phyloP scores from a whole-genome alignment of 2,113 vertebrate species.

The Corydoras maculifer region DNA sequence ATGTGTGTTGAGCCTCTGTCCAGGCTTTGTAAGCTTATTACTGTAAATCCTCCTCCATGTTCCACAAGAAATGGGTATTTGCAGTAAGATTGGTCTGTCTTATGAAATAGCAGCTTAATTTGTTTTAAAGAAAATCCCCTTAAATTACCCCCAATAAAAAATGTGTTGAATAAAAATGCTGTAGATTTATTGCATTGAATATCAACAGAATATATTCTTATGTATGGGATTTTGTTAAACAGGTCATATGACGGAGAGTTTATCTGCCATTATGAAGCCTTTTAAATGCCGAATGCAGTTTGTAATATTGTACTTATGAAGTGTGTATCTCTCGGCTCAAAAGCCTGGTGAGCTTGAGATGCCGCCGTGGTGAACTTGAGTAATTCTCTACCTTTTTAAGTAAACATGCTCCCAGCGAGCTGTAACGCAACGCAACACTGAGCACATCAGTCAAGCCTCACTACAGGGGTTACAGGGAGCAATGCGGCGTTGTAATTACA shows the following conservation, averaged over 20 bases:
- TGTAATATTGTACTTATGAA: background rate
- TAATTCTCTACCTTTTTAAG: conserved; percentile 37
- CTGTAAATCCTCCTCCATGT: background rate
- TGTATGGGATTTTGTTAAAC: background rate
- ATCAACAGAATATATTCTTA: too few relatives aligned
- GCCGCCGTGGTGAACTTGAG: conserved; percentile 24
- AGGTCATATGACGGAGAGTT: background rate
- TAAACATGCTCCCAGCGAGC: conserved; percentile 39
- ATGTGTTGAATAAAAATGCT: too few relatives aligned
- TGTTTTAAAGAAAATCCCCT: too few relatives aligned
- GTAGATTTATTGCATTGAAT: too few relatives aligned
- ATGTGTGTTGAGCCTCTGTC: too few relatives aligned
- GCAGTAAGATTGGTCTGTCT: too few relatives aligned
- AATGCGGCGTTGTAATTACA: conserved; percentile 42
- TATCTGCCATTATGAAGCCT: too few relatives aligned
- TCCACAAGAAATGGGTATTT: conserved; percentile 1
- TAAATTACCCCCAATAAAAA: too few relatives aligned
- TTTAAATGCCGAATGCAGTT: background rate
- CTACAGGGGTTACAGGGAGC: conserved; percentile 35
- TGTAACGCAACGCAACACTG: conserved; percentile 24
- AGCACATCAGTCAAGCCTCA: conserved; percentile 40
- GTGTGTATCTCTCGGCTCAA: conserved; percentile 12
- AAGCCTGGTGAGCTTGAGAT: conserved; percentile 9
- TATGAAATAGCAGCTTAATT: too few relatives aligned
- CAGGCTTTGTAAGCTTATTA: background rate